phyloP scores from a whole-genome alignment of 2,888 invertebrate species.

The Nomada fucata region DNA sequence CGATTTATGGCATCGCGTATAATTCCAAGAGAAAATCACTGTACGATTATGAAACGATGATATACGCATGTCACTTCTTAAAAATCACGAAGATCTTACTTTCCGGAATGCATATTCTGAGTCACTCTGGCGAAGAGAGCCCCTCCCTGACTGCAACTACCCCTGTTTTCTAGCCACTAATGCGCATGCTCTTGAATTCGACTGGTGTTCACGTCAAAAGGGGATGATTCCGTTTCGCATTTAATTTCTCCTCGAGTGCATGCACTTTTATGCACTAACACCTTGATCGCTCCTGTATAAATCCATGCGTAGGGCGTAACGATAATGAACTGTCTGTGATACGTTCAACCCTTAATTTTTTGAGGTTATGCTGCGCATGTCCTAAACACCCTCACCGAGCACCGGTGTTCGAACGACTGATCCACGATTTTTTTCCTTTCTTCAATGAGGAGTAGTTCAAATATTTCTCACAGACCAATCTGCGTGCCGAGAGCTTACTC shows the following conservation, averaged over 20 bases:
- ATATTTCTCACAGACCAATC: background rate
- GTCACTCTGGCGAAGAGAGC: conserved; percentile 75
- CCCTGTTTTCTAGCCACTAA: conserved; percentile 68
- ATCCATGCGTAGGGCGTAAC: conserved; percentile 17
- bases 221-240: conserved; percentile 69
- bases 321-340: conserved; percentile 36
- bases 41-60: background rate
- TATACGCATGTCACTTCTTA: conserved; percentile 44
- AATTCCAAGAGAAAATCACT: conserved; percentile 28
- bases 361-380: conserved; percentile 48
- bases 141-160: conserved; percentile 80
- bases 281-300: background rate
- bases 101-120: conserved; percentile 76
- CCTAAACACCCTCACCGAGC: conserved; percentile 32
- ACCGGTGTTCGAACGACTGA: conserved; percentile 41
- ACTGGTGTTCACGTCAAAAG: conserved; percentile 58
- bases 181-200: conserved; percentile 76
- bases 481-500: background rate
- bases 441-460: background rate
- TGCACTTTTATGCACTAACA: conserved; percentile 25
- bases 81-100: conserved; percentile 55
- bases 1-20: conserved; percentile 60
- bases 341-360: conserved; percentile 40
- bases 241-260: conserved; percentile 17
- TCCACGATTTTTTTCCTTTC: background rate